Evolutionary conservation across 2,797 vertebrate species (phyloP), one percentile per base, ranked within the genome.

Genomic region (Poecilia gillii): DNA sequence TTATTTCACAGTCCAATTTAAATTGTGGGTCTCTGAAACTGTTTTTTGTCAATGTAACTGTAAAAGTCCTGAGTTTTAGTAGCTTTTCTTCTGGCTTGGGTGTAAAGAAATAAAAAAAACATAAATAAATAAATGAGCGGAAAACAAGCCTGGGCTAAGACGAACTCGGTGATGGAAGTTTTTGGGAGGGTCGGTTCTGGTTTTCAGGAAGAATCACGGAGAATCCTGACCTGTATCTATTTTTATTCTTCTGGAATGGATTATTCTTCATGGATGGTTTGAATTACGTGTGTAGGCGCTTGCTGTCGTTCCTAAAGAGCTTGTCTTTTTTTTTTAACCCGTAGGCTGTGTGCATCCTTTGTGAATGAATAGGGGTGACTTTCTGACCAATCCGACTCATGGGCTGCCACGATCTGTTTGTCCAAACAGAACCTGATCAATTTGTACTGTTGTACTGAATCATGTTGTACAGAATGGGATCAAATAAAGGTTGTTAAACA

Each of bases 31-130:
- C 97, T 98, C 96, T 98, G 96, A 97, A 97, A 97, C 96, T 97
- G 97, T 97, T 98, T 97, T 97, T 98, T 97, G 97, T 99, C 97
- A 96, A 97, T 97, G 98, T 98, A 98, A 97, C 94, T 99, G 98
- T 99, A 97, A 97, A 94, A 97, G 97, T 99, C 96, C 96, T 97
- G 95, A 98, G 96, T 99, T 99, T 98, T 97, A 97, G 97, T 98
- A 98, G 93, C 91, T 97, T 97, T 97, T 96, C 97, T 98, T 96
- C 97, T 98, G 97, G 97, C 97, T 99, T 98, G 97, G 97, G 97
- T 99, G 98, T 99, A 97, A 96, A 96, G 90, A 95, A 94, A 94
- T 93, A 92, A 91, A 85, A 88, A 91, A 88, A 93, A 92, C 91
- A 85, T 86, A 91, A 41, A 41, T 88, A 93, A 91, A 92, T 87